Percentiles rank a stretch among this genome's conserved stretches.
Conservation (phyloP, 2,888 invertebrate species). For the Syrphus vitripennis region DNA sequence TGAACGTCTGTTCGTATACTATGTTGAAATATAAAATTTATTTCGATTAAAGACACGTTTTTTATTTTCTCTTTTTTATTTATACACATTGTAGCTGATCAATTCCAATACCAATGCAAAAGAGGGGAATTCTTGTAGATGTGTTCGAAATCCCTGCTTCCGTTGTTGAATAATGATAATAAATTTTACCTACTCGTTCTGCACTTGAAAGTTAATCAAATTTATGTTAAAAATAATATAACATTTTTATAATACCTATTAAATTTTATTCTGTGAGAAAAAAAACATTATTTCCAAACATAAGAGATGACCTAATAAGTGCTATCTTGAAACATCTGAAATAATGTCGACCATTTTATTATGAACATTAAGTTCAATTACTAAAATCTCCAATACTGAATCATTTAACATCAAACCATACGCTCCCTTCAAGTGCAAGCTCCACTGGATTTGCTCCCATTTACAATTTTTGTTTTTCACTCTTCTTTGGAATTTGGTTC, state of each 20-base stretch:
- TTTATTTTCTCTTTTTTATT: slow-evolving; percentile 28
- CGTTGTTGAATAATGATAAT: slow-evolving; percentile 50
- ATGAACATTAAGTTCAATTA: slow-evolving; percentile 42
- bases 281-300: not conserved
- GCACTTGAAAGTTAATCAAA: not conserved
- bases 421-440: slow-evolving; percentile 8
- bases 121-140: slow-evolving; percentile 25
- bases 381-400: slow-evolving; percentile 19
- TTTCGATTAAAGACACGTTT: slow-evolving; percentile 49
- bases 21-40: slow-evolving; percentile 39
- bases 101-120: slow-evolving; percentile 21
- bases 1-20: not conserved
- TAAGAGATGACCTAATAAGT: not conserved
- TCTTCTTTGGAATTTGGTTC: slow-evolving; percentile 35
- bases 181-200: not conserved
- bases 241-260: not conserved
- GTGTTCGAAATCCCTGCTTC: slow-evolving; percentile 11
- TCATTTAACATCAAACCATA: slow-evolving; percentile 30
- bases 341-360: slow-evolving; percentile 54
- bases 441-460: not conserved
- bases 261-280: not conserved
- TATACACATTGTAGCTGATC: slow-evolving; percentile 17
- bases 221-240: not conserved
- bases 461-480: slow-evolving; percentile 5
- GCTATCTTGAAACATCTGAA: not conserved